Evolutionary conservation across 2,113 vertebrate genomes (phyloP).

Genomic region (Nibea coibor): DNA sequence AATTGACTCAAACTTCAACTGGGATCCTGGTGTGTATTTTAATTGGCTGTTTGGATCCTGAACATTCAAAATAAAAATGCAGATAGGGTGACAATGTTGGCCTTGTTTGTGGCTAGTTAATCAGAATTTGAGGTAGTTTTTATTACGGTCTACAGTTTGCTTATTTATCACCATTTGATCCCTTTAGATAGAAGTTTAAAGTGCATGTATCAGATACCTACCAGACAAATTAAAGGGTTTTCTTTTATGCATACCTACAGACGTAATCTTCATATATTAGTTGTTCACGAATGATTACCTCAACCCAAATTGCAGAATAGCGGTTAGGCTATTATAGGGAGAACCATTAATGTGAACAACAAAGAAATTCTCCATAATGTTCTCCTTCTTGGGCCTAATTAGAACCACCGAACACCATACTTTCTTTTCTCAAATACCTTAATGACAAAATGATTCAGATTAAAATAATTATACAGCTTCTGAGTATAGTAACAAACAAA

Average conservation of each 20-base stretch:
- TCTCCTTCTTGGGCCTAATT: background rate
- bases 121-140: constrained; percentile 1
- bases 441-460: background rate
- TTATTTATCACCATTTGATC: background rate
- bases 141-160: background rate
- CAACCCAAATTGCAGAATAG: background rate
- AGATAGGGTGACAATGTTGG: constrained; percentile 11
- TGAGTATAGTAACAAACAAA: background rate
- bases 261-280: background rate
- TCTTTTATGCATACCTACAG: background rate
- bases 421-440: background rate
- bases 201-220: background rate
- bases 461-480: background rate
- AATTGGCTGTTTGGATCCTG: constrained; percentile 66
- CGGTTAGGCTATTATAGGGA: background rate
- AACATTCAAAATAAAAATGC: constrained; percentile 21
- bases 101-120: constrained; percentile 21
- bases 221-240: background rate
- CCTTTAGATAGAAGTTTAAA: background rate
- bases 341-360: background rate
- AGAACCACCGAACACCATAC: background rate
- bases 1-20: constrained; percentile 55
- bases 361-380: background rate
- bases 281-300: background rate
- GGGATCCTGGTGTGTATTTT: constrained; percentile 53